Evolutionary conservation across 2,113 vertebrate genomes (phyloP).

Genomic region (Acinonyx jubatus): DNA sequence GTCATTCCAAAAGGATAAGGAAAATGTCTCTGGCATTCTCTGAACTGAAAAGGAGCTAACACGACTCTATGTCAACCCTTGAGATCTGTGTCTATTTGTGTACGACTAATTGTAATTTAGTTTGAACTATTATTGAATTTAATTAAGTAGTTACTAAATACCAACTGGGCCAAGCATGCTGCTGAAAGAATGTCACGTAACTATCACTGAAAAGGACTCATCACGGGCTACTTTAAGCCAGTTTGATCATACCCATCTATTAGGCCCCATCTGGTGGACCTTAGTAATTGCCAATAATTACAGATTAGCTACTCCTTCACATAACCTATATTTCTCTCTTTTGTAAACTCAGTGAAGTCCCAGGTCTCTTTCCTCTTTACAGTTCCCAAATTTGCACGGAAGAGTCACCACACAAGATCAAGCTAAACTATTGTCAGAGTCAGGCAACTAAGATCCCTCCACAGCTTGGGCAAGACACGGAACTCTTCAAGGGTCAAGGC

Average conservation of each 20-base stretch:
- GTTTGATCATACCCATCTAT: not conserved
- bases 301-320: not conserved
- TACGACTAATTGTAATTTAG: conserved; percentile 25
- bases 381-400: not conserved
- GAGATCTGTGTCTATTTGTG: not conserved
- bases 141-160: conserved; percentile 29
- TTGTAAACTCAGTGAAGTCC: not conserved
- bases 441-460: not conserved
- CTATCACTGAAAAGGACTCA: not conserved
- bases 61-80: not conserved
- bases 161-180: not conserved
- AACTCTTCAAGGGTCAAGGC: not conserved
- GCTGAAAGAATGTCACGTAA: not conserved
- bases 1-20: not conserved
- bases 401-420: not conserved
- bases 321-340: not conserved
- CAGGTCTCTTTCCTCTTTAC: not conserved
- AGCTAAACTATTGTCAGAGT: not conserved
- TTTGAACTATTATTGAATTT: conserved; percentile 32
- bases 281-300: not conserved
- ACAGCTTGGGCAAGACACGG: not conserved
- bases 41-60: not conserved
- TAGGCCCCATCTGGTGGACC: not conserved
- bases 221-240: not conserved
- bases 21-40: not conserved